Evolutionary conservation across 2,888 invertebrate species (phyloP).

Genomic region (Tolmerus cingulatus): DNA sequence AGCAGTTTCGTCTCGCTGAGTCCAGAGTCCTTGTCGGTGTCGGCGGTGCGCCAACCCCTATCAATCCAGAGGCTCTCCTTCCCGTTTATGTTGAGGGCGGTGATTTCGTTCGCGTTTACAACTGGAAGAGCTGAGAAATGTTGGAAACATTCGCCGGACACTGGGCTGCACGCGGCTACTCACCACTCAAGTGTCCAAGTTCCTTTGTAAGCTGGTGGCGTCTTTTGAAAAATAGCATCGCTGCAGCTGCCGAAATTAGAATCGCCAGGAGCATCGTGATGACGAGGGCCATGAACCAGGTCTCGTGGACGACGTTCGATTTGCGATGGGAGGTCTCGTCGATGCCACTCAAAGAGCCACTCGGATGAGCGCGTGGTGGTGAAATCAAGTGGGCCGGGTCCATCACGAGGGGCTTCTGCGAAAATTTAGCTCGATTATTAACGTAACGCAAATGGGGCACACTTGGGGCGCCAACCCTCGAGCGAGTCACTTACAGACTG

Average conservation of each 20-base stretch:
- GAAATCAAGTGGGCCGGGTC: slow-evolving; percentile 63
- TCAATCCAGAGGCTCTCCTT: slow-evolving; percentile 77
- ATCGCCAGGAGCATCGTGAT: slow-evolving; percentile 59
- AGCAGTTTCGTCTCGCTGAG: slow-evolving; percentile 68
- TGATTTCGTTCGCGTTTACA: slow-evolving; percentile 65
- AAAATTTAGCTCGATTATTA: slow-evolving; percentile 45
- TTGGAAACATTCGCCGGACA: background rate
- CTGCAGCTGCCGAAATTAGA: slow-evolving; percentile 59
- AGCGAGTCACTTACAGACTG: slow-evolving; percentile 69
- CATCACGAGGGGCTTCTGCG: slow-evolving; percentile 62
- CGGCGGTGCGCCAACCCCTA: slow-evolving; percentile 72
- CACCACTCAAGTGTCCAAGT: slow-evolving; percentile 72
- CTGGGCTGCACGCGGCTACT: slow-evolving; percentile 49
- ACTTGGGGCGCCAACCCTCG: slow-evolving; percentile 16
- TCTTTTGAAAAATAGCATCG: slow-evolving; percentile 61
- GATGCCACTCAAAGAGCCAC: slow-evolving; percentile 61
- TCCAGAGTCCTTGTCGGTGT: slow-evolving; percentile 70
- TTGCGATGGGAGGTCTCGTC: slow-evolving; percentile 62
- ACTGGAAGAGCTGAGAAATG: slow-evolving; percentile 54
- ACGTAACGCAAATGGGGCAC: slow-evolving; percentile 5
- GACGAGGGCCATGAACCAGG: slow-evolving; percentile 62
- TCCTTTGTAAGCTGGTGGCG: slow-evolving; percentile 65
- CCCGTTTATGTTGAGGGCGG: slow-evolving; percentile 64
- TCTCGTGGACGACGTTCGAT: slow-evolving; percentile 60
- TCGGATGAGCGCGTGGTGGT: slow-evolving; percentile 64